Percentiles rank a stretch among this genome's conserved stretches.
phyloP scores from a whole-genome alignment of 2,113 vertebrate genomes.

The Empidonax traillii region DNA sequence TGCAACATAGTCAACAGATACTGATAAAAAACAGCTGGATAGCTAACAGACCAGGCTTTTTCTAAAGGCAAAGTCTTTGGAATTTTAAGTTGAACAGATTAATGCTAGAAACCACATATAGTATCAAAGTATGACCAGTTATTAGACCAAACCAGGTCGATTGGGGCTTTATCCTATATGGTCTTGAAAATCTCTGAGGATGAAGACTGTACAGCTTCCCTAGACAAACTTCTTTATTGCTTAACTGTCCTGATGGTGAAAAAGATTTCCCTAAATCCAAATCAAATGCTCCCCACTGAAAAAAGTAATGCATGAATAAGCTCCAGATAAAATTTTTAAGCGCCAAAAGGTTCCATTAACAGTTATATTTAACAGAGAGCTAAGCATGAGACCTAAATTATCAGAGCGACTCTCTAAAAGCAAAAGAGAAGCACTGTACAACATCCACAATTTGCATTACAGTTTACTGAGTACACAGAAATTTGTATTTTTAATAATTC shows the following conservation, averaged over 20 bases:
- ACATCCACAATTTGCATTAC: neutral
- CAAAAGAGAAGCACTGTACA: neutral
- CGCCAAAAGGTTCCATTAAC: neutral
- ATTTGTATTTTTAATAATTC: neutral
- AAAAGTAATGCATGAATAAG: neutral
- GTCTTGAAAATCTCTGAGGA: neutral
- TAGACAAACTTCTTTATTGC: neutral
- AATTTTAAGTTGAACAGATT: neutral
- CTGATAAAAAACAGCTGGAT: neutral
- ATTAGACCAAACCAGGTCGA: neutral
- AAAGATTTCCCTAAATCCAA: neutral
- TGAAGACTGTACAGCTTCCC: neutral
- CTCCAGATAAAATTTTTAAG: neutral
- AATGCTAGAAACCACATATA: neutral
- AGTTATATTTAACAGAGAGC: neutral
- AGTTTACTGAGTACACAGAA: neutral
- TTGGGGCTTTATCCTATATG: neutral
- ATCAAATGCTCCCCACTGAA: neutral
- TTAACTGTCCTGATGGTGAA: neutral
- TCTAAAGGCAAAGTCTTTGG: neutral
- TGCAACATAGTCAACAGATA: neutral
- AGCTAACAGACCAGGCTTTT: neutral
- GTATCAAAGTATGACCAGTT: neutral
- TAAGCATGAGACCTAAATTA: neutral
- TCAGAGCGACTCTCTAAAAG: neutral